phyloP scores from a whole-genome alignment of 2,113 vertebrate species.

The Gallinago paraguaiae region DNA sequence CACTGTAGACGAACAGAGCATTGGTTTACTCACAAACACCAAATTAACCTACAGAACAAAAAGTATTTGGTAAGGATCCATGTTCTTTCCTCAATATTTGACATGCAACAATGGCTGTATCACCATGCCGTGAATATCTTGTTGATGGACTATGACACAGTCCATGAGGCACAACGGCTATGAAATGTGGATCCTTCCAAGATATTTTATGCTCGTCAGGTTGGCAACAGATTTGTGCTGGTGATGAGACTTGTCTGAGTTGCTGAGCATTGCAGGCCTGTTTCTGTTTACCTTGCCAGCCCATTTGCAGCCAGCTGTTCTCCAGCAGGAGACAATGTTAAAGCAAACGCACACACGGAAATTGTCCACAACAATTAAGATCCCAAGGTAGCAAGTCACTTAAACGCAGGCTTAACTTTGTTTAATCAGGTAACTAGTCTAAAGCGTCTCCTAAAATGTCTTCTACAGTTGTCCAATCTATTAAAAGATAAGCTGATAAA shows the following conservation, averaged over 20 bases:
- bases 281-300: conserved; percentile 56
- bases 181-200: not conserved
- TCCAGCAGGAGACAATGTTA: conserved; percentile 27
- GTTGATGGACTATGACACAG: not conserved
- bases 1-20: not conserved
- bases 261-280: not conserved
- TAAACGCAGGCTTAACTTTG: not conserved
- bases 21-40: not conserved
- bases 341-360: conserved; percentile 19
- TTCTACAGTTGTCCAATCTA: not conserved
- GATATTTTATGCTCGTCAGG: not conserved
- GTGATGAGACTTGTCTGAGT: not conserved
- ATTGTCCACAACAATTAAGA: not conserved
- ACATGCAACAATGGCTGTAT: not conserved
- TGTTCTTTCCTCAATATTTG: not conserved
- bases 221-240: not conserved
- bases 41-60: not conserved
- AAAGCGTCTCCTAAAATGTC: not conserved
- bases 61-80: not conserved
- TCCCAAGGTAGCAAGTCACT: not conserved
- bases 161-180: not conserved
- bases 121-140: not conserved
- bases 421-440: not conserved
- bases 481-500: not conserved
- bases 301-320: conserved; percentile 57